Conservation (phyloP, 2,113 vertebrate species). For the Odobenus rosmarus region DNA sequence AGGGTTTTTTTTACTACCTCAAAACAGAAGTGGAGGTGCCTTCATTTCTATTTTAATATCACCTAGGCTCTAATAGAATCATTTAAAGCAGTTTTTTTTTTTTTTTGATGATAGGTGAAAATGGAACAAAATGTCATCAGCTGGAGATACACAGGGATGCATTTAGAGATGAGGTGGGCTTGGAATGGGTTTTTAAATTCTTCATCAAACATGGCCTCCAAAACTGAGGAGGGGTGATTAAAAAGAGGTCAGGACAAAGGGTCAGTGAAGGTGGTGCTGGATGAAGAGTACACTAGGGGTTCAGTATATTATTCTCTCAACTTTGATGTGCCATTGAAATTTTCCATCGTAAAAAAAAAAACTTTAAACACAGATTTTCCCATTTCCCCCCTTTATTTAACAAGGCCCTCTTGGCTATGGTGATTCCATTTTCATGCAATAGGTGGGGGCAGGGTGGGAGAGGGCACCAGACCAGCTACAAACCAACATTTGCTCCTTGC, state of each 20-base stretch:
- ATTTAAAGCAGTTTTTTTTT: not conserved
- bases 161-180: not conserved
- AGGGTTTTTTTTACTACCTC: not conserved
- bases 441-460: not conserved
- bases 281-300: not conserved
- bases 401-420: not conserved
- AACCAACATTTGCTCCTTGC: not conserved
- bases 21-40: not conserved
- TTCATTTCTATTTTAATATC: not conserved
- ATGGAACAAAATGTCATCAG: not conserved
- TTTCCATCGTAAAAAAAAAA: not conserved
- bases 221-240: not conserved
- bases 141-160: not conserved
- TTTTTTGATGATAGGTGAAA: not conserved
- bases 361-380: not conserved
- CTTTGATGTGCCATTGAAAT: not conserved
- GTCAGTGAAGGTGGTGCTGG: not conserved
- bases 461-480: not conserved
- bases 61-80: not conserved
- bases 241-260: not conserved
- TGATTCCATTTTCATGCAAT: not conserved
- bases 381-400: not conserved
- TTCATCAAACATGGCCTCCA: slow-evolving; percentile 10
- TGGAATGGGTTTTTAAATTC: not conserved
- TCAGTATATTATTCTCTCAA: not conserved